A percentile compares a stretch with the other conserved stretches of the same genome.
Conservation (phyloP, 2,113 vertebrate species). For the Embiotoca jacksoni region DNA sequence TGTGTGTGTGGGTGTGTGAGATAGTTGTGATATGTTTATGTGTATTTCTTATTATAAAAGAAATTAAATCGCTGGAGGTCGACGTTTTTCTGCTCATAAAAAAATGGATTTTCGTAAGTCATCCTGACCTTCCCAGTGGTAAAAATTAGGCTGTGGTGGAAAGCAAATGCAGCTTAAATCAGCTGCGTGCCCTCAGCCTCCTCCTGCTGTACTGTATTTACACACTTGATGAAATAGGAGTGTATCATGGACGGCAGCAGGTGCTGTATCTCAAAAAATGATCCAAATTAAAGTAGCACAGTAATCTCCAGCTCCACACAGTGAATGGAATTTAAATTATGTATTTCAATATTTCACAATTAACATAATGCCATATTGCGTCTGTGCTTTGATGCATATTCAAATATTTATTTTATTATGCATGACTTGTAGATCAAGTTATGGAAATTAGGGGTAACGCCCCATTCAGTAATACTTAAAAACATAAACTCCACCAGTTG, state of each 20-base stretch:
- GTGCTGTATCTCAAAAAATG: conserved; percentile 34
- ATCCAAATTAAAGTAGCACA: conserved; percentile 45
- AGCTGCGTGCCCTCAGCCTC: conserved; percentile 13
- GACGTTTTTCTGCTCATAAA: conserved; percentile 46
- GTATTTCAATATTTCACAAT: conserved; percentile 61
- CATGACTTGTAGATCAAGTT: conserved; percentile 66
- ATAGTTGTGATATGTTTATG: conserved; percentile 2
- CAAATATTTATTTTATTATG: conserved; percentile 61
- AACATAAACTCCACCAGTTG: conserved; percentile 48
- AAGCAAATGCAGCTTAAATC: conserved; percentile 44
- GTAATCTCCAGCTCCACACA: not conserved
- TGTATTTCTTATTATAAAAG: conserved; percentile 41
- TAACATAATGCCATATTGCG: conserved; percentile 56
- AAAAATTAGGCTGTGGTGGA: conserved; percentile 44
- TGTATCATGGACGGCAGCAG: conserved; percentile 26
- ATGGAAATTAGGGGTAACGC: conserved; percentile 62
- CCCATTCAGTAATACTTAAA: conserved; percentile 57
- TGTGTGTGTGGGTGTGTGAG: not conserved
- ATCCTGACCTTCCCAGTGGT: conserved; percentile 50
- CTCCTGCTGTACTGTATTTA: conserved; percentile 39
- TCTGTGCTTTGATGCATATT: conserved; percentile 47
- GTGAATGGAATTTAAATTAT: conserved; percentile 41
- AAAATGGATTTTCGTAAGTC: conserved; percentile 60
- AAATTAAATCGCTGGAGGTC: conserved; percentile 45
- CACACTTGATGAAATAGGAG: conserved; percentile 28